Base-by-base conservation (phyloP, 2,113 vertebrate species). In the Triplophysa siluroides region DNA sequence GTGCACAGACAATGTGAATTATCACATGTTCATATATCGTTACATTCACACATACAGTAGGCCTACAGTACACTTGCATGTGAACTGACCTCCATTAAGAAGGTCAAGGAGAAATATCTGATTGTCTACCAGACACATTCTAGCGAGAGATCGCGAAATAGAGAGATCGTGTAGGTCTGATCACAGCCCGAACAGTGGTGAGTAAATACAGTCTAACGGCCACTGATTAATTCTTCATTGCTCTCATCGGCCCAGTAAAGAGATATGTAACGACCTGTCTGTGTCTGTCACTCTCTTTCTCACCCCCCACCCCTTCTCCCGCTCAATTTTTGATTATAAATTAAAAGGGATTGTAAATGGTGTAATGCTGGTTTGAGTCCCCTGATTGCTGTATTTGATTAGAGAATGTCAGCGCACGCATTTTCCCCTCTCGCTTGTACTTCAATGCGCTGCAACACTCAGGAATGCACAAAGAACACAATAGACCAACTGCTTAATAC, bases 191-290 rank as follows among this genome's bases (percentile, higher is more conserved):
- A 85, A 90, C 90, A 83, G 89, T 67, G 90, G 86, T 87, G 89
- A 91, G 90, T 93, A 93, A 94, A 94, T 93, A 93, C 91, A 90
- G 94, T 93, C 94, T 98, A 99, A 99, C 98, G 96, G 96, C 96
- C 95, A 96, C 96, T 98, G 96, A 99, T 98, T 98, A 98, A 96
- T 97, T 96, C 95, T 95, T 94, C 97, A 96, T 95, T 94, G 96
- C 96, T 96, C 95, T 97, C 95, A 96, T 97, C 93, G 94, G 95
- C 93, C 90, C 91, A 94, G 95, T 94, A 92, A 96, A 96, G 94
- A 95, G 94, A 95, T 93, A 96, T 92, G 94, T 96, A 97, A 97
- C 97, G 96, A 95, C 95, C 95, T 93, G 86, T 83, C 85, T 70
- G 83, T 78, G 82, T 84, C 62, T 80, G 76, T 81, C 80, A 69